Evolutionary conservation across 2,797 vertebrate genomes (phyloP).

Genomic region (Hafferia zeledoni): DNA sequence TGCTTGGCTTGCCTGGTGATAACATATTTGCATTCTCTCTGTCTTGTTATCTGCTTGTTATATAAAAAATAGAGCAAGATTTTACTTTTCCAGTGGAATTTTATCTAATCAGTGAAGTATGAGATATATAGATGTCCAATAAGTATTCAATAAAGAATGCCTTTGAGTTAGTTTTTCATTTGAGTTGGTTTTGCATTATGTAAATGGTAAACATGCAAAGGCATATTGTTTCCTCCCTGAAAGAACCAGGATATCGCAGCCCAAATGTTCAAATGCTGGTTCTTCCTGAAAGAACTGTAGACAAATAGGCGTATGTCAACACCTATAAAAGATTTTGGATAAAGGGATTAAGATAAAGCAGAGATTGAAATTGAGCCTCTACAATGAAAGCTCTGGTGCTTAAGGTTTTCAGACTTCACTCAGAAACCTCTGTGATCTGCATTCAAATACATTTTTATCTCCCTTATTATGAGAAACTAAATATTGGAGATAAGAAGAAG

Average conservation of each 20-base stretch:
- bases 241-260: background rate
- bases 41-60: background rate
- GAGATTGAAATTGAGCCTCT: background rate
- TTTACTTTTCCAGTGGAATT: background rate
- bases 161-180: background rate
- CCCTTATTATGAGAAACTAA: constrained; percentile 10
- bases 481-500: constrained; percentile 7
- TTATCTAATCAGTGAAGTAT: background rate
- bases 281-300: background rate
- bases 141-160: background rate
- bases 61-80: background rate
- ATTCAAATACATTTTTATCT: constrained; percentile 13
- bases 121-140: background rate
- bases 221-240: background rate
- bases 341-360: constrained; percentile 20
- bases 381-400: constrained; percentile 11
- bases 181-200: background rate
- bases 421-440: background rate
- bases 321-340: background rate
- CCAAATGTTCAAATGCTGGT: background rate
- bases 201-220: background rate
- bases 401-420: constrained; percentile 1
- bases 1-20: background rate
- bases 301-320: background rate
- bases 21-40: background rate